Evolutionary conservation across 2,797 vertebrate genomes (phyloP).

Genomic region (Sebastes reedi): DNA sequence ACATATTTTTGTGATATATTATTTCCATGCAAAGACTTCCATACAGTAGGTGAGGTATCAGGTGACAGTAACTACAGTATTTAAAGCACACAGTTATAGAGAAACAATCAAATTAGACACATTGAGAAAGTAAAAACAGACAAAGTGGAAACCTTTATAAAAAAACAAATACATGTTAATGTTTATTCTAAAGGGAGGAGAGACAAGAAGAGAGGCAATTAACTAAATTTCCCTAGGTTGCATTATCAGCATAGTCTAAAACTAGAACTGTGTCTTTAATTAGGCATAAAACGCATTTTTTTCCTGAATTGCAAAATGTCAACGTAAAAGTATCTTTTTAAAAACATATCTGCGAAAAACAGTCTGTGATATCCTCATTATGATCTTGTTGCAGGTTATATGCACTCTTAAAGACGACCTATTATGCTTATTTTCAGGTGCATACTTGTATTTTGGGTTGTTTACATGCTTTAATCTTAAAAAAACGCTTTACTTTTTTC

Average conservation of each 20-base stretch:
- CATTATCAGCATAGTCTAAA: neutral
- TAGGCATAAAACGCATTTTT: neutral
- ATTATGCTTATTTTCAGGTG: neutral
- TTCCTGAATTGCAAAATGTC: neutral
- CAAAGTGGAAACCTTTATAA: neutral
- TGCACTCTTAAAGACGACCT: neutral
- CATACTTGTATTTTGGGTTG: neutral
- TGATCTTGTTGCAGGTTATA: neutral
- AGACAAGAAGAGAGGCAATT: neutral
- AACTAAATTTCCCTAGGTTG: neutral
- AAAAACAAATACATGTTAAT: neutral
- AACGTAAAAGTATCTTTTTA: neutral
- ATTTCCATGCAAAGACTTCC: neutral
- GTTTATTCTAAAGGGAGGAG: neutral
- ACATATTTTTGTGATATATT: neutral
- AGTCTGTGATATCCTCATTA: neutral
- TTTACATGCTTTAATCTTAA: neutral
- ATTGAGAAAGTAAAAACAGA: neutral
- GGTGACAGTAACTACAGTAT: neutral
- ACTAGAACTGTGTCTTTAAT: neutral
- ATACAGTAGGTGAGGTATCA: neutral
- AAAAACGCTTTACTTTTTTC: neutral
- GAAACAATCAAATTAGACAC: neutral
- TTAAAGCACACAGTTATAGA: neutral
- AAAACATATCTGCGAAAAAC: neutral